These are phyloP conservation scores for Schlechtendalia chinensis DNA, from an alignment of 1,140 invertebrate genomes.

Conservation along the genomic window DNA sequence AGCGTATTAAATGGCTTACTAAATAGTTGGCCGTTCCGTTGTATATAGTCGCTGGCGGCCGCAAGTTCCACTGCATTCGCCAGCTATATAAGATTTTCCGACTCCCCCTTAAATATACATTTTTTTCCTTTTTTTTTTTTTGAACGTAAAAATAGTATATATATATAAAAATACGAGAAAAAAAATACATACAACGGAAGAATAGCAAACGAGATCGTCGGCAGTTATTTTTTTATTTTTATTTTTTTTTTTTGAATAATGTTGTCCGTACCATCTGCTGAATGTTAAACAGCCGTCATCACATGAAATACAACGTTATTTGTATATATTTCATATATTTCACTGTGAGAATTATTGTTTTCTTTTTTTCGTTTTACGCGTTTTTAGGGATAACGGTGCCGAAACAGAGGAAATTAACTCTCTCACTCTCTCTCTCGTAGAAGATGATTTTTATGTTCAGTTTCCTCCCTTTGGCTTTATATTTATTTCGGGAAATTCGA, in stretches of 20 bases:
- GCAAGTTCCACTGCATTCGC: conserved; percentile 32
- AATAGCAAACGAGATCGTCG: conserved; percentile 42
- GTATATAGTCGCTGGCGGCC: neutral
- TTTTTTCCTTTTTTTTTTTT: too few relatives aligned
- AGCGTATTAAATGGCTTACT: neutral
- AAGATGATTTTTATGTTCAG: neutral
- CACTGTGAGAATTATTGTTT: conserved; percentile 38
- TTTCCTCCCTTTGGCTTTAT: neutral
- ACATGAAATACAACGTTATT: conserved; percentile 35
- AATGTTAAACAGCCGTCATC: conserved; percentile 48
- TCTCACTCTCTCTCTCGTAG: too few relatives aligned
- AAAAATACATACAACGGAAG: conserved; percentile 23
- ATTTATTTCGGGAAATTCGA: conserved; percentile 27
- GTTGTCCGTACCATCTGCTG: conserved; percentile 47
- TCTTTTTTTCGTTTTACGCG: neutral
- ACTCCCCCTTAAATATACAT: too few relatives aligned
- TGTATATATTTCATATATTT: conserved; percentile 31
- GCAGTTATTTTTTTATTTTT: neutral
- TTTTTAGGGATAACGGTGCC: neutral
- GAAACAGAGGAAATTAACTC: conserved; percentile 41
- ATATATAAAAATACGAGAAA: neutral
- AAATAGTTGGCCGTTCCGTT: conserved; percentile 26
- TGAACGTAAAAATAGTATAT: conserved; percentile 19
- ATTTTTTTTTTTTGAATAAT: conserved; percentile 37
- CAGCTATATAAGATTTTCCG: conserved; percentile 4